These are phyloP conservation scores for Neosalanx taihuensis DNA, from an alignment of 2,797 vertebrate species.

Conservation along the genomic window DNA sequence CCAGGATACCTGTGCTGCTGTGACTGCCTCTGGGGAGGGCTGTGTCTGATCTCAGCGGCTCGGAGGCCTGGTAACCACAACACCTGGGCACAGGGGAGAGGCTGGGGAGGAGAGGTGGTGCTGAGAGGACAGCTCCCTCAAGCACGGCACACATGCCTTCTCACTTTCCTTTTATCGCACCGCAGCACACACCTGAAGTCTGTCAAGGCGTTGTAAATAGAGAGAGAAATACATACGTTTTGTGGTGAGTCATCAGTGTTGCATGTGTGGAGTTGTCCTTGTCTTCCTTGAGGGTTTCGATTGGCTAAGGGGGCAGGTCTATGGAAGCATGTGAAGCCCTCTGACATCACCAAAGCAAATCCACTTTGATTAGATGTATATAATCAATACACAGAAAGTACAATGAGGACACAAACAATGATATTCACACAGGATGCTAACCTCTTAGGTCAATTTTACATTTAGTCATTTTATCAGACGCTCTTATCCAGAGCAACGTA, in stretches of 20 bases:
- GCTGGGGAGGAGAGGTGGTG: constrained; percentile 16
- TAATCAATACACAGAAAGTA: not conserved
- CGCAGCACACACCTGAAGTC: too few relatives aligned
- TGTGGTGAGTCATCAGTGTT: not conserved
- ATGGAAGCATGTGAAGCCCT: too few relatives aligned
- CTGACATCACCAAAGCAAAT: too few relatives aligned
- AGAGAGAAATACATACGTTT: not conserved
- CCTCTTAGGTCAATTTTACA: not conserved
- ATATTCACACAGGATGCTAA: not conserved
- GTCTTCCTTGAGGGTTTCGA: too few relatives aligned
- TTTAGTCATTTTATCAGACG: too few relatives aligned
- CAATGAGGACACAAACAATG: not conserved
- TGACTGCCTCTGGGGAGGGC: constrained; percentile 6
- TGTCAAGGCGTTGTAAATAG: not conserved
- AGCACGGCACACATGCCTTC: constrained; percentile 43
- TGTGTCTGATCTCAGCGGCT: not conserved
- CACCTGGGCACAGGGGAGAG: constrained; percentile 33
- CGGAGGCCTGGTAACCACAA: constrained; percentile 50
- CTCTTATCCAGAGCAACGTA: too few relatives aligned
- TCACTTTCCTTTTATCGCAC: constrained; percentile 32
- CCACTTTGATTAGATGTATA: too few relatives aligned
- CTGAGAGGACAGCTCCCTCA: constrained; percentile 49
- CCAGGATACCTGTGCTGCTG: constrained; percentile 5
- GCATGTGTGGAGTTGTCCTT: not conserved
- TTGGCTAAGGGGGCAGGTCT: too few relatives aligned